phyloP scores from a whole-genome alignment of 2,888 invertebrate species.

The Fragum sueziense region DNA sequence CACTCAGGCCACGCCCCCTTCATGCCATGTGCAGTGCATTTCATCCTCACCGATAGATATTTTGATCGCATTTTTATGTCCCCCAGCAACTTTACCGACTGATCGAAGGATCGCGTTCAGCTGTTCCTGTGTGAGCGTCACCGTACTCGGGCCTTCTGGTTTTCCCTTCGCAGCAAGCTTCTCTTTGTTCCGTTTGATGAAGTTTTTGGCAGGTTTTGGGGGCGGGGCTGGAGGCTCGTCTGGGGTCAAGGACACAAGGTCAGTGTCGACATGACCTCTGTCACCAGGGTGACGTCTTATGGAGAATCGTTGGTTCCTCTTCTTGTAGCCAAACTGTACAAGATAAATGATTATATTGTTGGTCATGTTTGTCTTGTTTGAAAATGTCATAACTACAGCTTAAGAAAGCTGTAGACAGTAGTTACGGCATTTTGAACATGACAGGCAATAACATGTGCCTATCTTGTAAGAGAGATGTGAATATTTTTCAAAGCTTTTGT shows the following conservation, averaged over 20 bases:
- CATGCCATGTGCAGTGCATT: background rate
- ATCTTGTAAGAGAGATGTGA: no score
- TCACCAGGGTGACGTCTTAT: slow-evolving; percentile 62
- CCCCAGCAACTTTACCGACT: slow-evolving; percentile 71
- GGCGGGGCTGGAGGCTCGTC: slow-evolving; percentile 65
- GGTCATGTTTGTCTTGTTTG: slow-evolving; percentile 14
- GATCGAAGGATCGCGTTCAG: slow-evolving; percentile 75
- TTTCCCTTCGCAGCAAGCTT: slow-evolving; percentile 46
- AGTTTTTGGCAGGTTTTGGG: slow-evolving; percentile 70
- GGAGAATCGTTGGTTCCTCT: slow-evolving; percentile 66
- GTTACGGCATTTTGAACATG: no score
- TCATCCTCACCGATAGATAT: slow-evolving; percentile 73
- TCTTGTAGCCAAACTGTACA: slow-evolving; percentile 71
- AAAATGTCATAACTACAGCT: no score
- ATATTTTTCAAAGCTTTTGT: no score
- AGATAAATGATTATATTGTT: background rate
- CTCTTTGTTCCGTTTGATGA: slow-evolving; percentile 69
- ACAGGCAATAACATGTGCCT: no score
- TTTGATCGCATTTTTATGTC: slow-evolving; percentile 69
- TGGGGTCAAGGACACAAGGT: slow-evolving; percentile 54
- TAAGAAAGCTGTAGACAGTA: no score
- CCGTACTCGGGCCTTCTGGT: slow-evolving; percentile 57
- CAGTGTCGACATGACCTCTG: slow-evolving; percentile 40
- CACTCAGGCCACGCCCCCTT: background rate
- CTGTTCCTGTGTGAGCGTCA: slow-evolving; percentile 77